Evolutionary conservation across 2,888 invertebrate genomes (phyloP), one percentile per base, ranked within the genome.

Genomic region (Itoplectis maculator): DNA sequence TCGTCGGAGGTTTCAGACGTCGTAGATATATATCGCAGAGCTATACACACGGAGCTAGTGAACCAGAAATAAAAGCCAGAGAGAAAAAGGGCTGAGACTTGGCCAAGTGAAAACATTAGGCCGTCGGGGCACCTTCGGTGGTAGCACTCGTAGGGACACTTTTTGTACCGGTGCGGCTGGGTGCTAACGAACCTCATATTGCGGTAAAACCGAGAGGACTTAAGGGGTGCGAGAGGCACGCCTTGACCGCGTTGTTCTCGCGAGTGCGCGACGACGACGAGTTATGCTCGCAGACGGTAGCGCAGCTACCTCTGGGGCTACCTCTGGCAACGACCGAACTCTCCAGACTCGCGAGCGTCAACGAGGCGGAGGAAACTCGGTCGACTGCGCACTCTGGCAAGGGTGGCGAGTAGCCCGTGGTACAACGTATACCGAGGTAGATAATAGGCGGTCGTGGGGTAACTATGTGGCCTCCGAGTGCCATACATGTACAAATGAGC

Each of bases 111-210:
- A 45, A 69, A 69, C 74, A 82, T 78, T 82, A 74, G 69, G 51
- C 74, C 65, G 29, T 78, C 65, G 61, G 59, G 56, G 45, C 37
- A n/a, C 11, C 29, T 59, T 40, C 45, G 56, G 18, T 61, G 20
- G 23, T 54, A 63, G n/a, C 51, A 51, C 78, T 54, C 56, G 69
- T 37, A 13, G 47, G 45, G 63, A 63, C 73, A 74, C 54, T 82
- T 82, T 74, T 78, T 68, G 61, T 61, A 69, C 45, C 63, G 63
- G 42, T 74, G n/a, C n/a, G 45, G 59, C 49, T 11, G 20, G n/a
- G 18, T 82, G 63, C 73, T 82, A 82, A 82, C 68, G 81, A 78
- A 82, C 81, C 81, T 81, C 81, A 61, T 37, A 81, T 77, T 63
- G 70, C 76, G 66, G 66, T 54, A 49, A 72, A 76, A 66, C 81